Evolutionary conservation across 2,113 vertebrate species (phyloP), one percentile per base, ranked within the genome.

Genomic region (Pipra filicauda): DNA sequence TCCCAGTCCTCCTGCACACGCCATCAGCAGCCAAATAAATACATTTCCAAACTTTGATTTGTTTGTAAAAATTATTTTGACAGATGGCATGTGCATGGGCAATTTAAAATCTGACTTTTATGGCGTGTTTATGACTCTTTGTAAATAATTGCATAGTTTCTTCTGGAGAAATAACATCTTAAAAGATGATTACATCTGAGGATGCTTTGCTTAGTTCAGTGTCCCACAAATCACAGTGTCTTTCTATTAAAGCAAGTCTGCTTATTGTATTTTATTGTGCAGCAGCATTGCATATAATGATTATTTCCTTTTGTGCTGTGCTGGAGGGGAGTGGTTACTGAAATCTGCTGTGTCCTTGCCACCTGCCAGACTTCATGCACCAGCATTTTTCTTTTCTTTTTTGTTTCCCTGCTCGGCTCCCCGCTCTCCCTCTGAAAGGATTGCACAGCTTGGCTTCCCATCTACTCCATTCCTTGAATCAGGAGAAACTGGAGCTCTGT

Each of bases 141-240:
- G 86, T 91, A 91, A 95, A 87, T 95, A 96, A 95, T 71, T 70
- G 72, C 58, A 15, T 33, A 5, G 44, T 59, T 91, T 43, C 71
- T 90, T 64, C 43, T 59, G 85, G 64, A 88, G 90, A 67, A 93
- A 73, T 77, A 89, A 39, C 66, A 20, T 83, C 91, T 91, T 73
- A 80, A 48, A 67, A 85, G 84, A 77, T 77, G 62, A 88, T 96
- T 93, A 69, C 72, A 88, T 76, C 71, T 70, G 87, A 89, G 92
- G 44, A 18, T 71, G 70, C 49, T 77, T 18, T 91, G 87, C 82
- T 74, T 52, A 37, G 59, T 33, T 94, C 87, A 65, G 62, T 55
- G 3, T 41, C 14, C 80, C 75, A 66, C 91, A 89, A 89, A 82
- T 95, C 85, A 85, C 52, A 15, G 33, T 15, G 27, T 64, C 33